Evolutionary conservation across 2,113 vertebrate genomes (phyloP).

Genomic region (Herpetotheres cachinnans): DNA sequence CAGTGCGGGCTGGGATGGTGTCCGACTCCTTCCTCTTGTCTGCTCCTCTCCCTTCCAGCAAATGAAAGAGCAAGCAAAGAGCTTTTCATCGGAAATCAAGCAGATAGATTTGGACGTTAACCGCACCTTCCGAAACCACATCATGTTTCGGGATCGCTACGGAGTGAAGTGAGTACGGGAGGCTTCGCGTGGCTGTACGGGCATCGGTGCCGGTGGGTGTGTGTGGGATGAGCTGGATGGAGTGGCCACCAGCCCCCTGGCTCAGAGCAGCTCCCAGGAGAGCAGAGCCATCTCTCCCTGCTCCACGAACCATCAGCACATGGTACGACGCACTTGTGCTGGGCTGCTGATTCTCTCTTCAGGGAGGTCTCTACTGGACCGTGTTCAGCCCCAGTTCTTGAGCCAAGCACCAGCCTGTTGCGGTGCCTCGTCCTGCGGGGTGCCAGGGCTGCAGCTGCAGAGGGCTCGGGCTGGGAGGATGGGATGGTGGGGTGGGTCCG

Average conservation of each 20-base stretch:
- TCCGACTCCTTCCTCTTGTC: not conserved
- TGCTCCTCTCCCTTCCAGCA: conserved; percentile 63
- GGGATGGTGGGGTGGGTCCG: not conserved
- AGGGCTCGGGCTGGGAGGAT: not conserved
- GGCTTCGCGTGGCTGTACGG: rapidly evolving
- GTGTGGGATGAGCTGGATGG: not conserved
- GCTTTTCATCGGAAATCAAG: conserved; percentile 86
- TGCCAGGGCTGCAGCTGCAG: not conserved
- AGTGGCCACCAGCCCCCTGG: not conserved
- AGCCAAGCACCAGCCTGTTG: not conserved
- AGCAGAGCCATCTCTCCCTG: not conserved
- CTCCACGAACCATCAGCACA: not conserved
- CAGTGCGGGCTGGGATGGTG: not conserved
- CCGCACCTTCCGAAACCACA: conserved; percentile 91
- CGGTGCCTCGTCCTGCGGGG: not conserved
- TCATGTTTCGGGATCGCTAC: conserved; percentile 93
- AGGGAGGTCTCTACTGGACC: not conserved
- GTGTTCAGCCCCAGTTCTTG: not conserved
- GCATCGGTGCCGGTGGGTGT: rapidly evolving
- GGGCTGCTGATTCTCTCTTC: not conserved
- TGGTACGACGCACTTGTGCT: not conserved
- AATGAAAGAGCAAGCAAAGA: conserved; percentile 89
- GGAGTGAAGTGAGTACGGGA: conserved; percentile 84
- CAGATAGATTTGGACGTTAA: conserved; percentile 93
- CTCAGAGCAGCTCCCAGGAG: not conserved